Conservation (phyloP, 2,888 invertebrate genomes). For the Acronicta aceris region DNA sequence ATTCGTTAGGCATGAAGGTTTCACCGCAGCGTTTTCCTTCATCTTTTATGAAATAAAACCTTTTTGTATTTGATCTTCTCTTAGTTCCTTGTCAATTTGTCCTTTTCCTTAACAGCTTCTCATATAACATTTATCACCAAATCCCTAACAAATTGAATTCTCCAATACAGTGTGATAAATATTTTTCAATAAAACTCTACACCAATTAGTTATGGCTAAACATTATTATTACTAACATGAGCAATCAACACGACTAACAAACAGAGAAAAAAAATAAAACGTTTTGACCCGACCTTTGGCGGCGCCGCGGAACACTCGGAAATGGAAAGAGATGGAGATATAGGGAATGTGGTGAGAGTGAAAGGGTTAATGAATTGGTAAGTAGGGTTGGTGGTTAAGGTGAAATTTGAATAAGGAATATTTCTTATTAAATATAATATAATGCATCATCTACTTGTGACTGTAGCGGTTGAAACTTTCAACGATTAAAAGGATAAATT, state of each 20-base stretch:
- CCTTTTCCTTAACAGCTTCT: constrained; percentile 2
- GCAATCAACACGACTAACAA: constrained; percentile 81
- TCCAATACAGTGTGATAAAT: constrained; percentile 60
- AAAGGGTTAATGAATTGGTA: constrained; percentile 40
- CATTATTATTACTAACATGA: constrained; percentile 83
- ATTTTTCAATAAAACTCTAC: constrained; percentile 86
- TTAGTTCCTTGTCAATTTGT: background rate
- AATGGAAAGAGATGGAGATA: constrained; percentile 59
- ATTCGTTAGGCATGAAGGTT: too few relatives aligned
- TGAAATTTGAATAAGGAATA: constrained; percentile 11
- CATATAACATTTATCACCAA: constrained; percentile 32
- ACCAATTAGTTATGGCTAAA: constrained; percentile 85
- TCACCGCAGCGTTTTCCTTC: too few relatives aligned
- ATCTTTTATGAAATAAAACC: too few relatives aligned
- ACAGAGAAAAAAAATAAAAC: constrained; percentile 77
- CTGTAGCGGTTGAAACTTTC: background rate
- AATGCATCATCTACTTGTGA: background rate
- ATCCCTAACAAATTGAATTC: constrained; percentile 47
- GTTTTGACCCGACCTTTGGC: constrained; percentile 85
- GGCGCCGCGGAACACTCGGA: constrained; percentile 74
- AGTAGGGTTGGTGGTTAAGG: constrained; percentile 46
- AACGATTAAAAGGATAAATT: background rate
- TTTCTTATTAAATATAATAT: background rate
- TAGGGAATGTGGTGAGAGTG: constrained; percentile 41
- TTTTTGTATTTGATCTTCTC: too few relatives aligned